Evolutionary conservation across 2,888 invertebrate species (phyloP), one percentile per base, ranked within the genome.

Genomic region (Tipula unca): DNA sequence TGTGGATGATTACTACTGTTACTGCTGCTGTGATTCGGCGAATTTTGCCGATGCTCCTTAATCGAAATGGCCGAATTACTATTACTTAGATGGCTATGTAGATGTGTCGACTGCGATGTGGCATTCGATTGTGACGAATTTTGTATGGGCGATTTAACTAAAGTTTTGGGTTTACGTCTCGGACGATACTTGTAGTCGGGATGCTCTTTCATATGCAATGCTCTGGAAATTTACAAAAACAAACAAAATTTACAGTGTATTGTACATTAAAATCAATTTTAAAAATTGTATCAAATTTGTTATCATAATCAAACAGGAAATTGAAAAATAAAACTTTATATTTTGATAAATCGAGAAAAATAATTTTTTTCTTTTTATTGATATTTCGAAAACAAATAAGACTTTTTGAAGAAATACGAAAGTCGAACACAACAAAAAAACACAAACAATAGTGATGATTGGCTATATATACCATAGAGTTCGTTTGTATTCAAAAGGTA

Each of bases 131-230:
- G 88, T 86, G 87, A 87, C 20, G 87, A 85, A 69, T 69, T 69
- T 29, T 90, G 90, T 42, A 90, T 89, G 1, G 91, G 91, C 0
- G 91, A 90, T 88, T 96, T 96, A 87, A 96, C 93, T 14, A 96
- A 92, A 0, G 96, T 95, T 90, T 97, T 97, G 3, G 97, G 97
- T 91, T 97, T 97, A 89, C 97, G 92, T 86, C 97, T 92, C 13
- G 97, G 97, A 83, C 97, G 93, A 92, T 97, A 97, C 91, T 97
- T 97, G 93, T 97, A 97, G 91, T 97, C 97, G 5, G 97, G 97
- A 89, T 97, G 97, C 89, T 97, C 97, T 91, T 96, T 97, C 97
- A 97, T 97, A 92, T 97, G 97, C 13, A 97, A 93, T 48, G 97
- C 96, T 90, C 97, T 97, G 93, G 3, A 82, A 82, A n/a, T n/a